Evolutionary conservation across 2,113 vertebrate genomes (phyloP).

Genomic region (Xenopus tropicalis): DNA sequence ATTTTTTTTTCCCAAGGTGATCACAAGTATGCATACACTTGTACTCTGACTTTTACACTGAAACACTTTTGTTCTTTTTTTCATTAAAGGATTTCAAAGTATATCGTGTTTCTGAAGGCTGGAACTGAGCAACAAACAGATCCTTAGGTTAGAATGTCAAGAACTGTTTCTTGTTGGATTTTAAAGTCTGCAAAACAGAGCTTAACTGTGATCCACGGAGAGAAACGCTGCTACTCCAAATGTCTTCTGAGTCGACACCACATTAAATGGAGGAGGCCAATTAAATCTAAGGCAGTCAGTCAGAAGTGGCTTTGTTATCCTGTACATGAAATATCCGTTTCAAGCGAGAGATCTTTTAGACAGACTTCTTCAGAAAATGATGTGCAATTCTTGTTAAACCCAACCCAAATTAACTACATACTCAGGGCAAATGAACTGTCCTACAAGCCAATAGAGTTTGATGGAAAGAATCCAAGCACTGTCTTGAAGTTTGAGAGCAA

Average conservation of each 20-base stretch:
- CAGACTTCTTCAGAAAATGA: constrained; percentile 71
- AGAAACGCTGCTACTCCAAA: constrained; percentile 56
- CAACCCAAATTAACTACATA: constrained; percentile 73
- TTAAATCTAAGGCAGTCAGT: not conserved
- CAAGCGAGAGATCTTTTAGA: constrained; percentile 54
- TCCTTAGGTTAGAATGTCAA: constrained; percentile 61
- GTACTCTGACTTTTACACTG: too few species aligned
- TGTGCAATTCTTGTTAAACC: constrained; percentile 73
- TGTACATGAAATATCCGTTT: not conserved
- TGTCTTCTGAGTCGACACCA: constrained; percentile 49
- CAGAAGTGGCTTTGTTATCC: constrained; percentile 36
- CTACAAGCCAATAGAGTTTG: constrained; percentile 66
- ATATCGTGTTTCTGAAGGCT: constrained; percentile 30
- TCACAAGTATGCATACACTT: too few species aligned
- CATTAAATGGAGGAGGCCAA: constrained; percentile 50
- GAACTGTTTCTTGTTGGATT: constrained; percentile 61
- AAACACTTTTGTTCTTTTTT: too few species aligned
- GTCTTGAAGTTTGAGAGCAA: constrained; percentile 89
- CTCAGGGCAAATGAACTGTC: constrained; percentile 76
- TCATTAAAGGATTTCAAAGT: constrained; percentile 47
- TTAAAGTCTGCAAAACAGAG: constrained; percentile 59
- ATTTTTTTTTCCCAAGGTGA: too few species aligned
- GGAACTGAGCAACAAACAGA: not conserved
- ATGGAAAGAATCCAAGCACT: constrained; percentile 61
- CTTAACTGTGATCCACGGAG: constrained; percentile 49